Evolutionary conservation across 2,888 invertebrate genomes (phyloP).

Genomic region (Mythimna loreyi): DNA sequence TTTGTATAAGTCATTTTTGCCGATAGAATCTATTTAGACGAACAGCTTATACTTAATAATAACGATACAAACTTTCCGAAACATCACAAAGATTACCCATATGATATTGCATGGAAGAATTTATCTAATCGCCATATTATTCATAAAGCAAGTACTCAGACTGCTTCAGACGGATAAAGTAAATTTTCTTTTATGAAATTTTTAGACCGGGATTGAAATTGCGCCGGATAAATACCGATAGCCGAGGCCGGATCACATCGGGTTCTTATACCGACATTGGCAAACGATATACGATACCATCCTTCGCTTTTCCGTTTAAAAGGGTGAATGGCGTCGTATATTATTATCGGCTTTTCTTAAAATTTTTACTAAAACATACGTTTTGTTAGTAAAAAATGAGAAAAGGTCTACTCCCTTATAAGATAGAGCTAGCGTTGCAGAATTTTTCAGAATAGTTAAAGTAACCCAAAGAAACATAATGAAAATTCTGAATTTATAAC

Average conservation of each 20-base stretch:
- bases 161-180: constrained; percentile 20
- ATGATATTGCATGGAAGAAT: constrained; percentile 4
- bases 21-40: not conserved
- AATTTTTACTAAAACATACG: not conserved
- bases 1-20: not conserved
- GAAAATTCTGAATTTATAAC: too few species aligned
- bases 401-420: not conserved
- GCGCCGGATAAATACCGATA: constrained; percentile 50
- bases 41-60: not conserved
- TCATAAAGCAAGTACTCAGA: constrained; percentile 26
- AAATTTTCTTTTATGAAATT: constrained; percentile 54
- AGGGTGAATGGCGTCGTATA: constrained; percentile 37
- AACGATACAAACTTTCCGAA: not conserved
- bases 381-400: not conserved
- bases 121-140: constrained; percentile 35
- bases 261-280: constrained; percentile 42
- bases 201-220: constrained; percentile 53
- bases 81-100: not conserved
- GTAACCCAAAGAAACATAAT: too few species aligned
- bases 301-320: constrained; percentile 25
- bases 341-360: constrained; percentile 16
- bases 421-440: not conserved
- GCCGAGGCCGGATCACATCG: constrained; percentile 45
- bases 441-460: not conserved
- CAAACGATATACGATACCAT: constrained; percentile 52